Evolutionary conservation across 1,140 invertebrate species (phyloP).

Genomic region (Nomia melanderi): DNA sequence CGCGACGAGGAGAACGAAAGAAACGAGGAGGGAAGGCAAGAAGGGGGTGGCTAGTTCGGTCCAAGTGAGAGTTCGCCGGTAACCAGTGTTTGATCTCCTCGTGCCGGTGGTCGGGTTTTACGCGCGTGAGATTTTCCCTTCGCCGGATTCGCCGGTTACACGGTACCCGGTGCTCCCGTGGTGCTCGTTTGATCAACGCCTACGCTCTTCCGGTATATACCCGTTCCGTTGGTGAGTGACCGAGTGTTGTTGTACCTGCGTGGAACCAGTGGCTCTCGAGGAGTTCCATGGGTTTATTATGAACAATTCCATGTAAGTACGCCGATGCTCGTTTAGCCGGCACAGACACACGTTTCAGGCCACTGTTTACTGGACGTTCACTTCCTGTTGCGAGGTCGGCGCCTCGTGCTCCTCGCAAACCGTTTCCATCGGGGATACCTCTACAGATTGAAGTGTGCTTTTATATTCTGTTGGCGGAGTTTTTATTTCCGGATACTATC

Average conservation of each 20-base stretch:
- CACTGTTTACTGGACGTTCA: slow-evolving; percentile 30
- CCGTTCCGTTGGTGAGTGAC: slow-evolving; percentile 28
- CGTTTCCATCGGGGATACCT: background rate
- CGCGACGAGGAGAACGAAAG: too few species aligned
- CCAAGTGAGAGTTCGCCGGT: slow-evolving; percentile 35
- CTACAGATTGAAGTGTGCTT: too few species aligned
- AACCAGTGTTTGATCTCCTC: slow-evolving; percentile 5
- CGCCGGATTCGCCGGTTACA: too few species aligned
- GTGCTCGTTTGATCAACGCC: slow-evolving; percentile 26
- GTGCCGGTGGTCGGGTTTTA: background rate
- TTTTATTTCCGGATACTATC: too few species aligned
- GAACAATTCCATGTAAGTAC: slow-evolving; percentile 66
- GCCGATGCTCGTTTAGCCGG: too few species aligned
- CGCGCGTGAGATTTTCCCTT: slow-evolving; percentile 17
- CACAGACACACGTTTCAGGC: background rate
- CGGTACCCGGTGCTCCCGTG: background rate
- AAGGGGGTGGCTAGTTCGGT: background rate
- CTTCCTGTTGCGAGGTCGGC: slow-evolving; percentile 35
- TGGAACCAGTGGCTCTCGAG: slow-evolving; percentile 11
- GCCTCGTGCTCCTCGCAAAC: slow-evolving; percentile 52
- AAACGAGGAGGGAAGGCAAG: too few species aligned
- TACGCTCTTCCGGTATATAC: slow-evolving; percentile 7
- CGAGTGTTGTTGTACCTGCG: slow-evolving; percentile 44
- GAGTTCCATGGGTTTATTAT: slow-evolving; percentile 64
- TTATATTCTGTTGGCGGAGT: too few species aligned